Base-by-base conservation (phyloP, 2,113 vertebrate species). In the chimpanzee (Pan troglodytes) region DNA sequence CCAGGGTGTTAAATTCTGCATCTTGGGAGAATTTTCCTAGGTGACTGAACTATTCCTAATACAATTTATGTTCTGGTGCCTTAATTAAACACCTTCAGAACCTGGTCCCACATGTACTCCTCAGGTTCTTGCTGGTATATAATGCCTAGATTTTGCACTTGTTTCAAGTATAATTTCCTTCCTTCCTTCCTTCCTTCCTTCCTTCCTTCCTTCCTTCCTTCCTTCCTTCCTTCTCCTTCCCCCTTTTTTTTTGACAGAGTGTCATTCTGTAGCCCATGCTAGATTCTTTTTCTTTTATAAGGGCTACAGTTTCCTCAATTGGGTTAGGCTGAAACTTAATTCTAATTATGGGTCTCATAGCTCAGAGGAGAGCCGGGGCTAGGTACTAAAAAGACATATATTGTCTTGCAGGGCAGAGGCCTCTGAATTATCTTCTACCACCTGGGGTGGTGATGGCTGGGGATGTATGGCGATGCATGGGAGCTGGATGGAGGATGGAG, bases 191-290 rank as follows among this genome's bases (percentile, higher is more conserved):
- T 0, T 61, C 59, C 10, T 0, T 27, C 23, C 10, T 8, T 11
- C 22, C 3, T 2, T 3, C 3, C 23, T n/a, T n/a, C n/a, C n/a
- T n/a, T n/a, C 1, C 23, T 0, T 59, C 3, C 9, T 0, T 59
- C 3, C 8, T 3, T 59, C 3, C 1, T 8, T 59, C 18, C 3
- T 12, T 30, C 61, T 2, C 52, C 52, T 55, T 18, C 17, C 50
- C 7, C 7, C 17, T 6, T 17, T 52, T 55, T 55, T 55, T 55
- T 20, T 55, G 61, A 64, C 27, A 64, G 61, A 13, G 59, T 61
- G 5, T 64, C 13, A 25, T 61, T 61, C 59, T 30, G 25, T 61
- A 30, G 12, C 25, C 59, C 25, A 61, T 25, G 25, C 59, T 61
- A 4, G 10, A 61, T 64, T 64, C 50, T 23, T 67, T 94, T 23